Percentiles rank a stretch among this genome's conserved stretches.
Conservation (phyloP, 2,888 invertebrate genomes). For the Acronicta alni region DNA sequence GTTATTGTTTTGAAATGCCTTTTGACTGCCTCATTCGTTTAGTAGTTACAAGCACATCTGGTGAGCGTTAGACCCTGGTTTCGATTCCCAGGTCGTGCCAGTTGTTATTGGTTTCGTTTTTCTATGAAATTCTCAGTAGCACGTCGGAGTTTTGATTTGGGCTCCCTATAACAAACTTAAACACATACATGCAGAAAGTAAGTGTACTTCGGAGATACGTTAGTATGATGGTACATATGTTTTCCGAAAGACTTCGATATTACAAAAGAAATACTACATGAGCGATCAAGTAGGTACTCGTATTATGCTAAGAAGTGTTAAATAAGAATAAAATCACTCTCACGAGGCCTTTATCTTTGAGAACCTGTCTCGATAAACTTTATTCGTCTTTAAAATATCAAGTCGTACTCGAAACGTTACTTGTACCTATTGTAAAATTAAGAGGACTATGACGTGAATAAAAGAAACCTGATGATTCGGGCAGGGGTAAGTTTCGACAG, state of each 20-base stretch:
- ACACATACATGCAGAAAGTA: too few species aligned
- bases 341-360: slow-evolving; percentile 21
- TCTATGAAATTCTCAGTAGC: too few species aligned
- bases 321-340: slow-evolving; percentile 20
- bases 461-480: slow-evolving; percentile 45
- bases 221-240: too few species aligned
- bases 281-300: slow-evolving; percentile 11
- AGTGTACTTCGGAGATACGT: too few species aligned
- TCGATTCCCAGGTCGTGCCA: too few species aligned
- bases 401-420: slow-evolving; percentile 35
- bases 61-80: too few species aligned
- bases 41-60: too few species aligned
- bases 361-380: slow-evolving; percentile 30
- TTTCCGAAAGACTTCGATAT: too few species aligned
- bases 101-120: too few species aligned
- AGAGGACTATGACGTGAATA: slow-evolving; percentile 37
- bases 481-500: slow-evolving; percentile 46
- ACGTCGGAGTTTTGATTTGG: too few species aligned
- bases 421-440: slow-evolving; percentile 52
- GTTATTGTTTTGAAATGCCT: neutral
- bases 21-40: neutral
- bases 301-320: slow-evolving; percentile 2
- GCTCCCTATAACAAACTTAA: too few species aligned
- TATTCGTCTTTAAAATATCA: slow-evolving; percentile 46
- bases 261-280: too few species aligned